These are phyloP conservation scores for Paguma larvata DNA, from an alignment of 2,797 vertebrate genomes.

Conservation along the genomic window DNA sequence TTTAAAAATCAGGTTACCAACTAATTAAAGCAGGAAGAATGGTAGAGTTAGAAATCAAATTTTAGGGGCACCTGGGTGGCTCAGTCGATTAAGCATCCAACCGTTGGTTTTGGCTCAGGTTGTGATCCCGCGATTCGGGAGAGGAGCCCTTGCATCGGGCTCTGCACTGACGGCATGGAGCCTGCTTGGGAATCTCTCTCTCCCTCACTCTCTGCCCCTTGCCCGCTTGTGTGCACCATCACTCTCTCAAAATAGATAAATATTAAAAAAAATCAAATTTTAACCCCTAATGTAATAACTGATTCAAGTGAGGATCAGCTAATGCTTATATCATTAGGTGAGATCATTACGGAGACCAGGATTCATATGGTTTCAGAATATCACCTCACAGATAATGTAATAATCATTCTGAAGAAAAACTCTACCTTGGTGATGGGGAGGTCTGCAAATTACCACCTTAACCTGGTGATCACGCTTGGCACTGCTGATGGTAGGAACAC, in stretches of 20 bases:
- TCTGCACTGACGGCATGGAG: too few species aligned
- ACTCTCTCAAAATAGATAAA: too few species aligned
- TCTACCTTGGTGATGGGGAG: background rate
- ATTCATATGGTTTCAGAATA: background rate
- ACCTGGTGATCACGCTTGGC: background rate
- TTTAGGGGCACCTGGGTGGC: too few species aligned
- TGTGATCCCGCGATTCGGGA: too few species aligned
- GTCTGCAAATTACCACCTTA: background rate
- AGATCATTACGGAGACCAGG: background rate
- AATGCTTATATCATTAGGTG: background rate
- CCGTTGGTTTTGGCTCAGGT: too few species aligned
- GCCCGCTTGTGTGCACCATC: too few species aligned
- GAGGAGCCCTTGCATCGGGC: too few species aligned
- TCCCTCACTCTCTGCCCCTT: too few species aligned
- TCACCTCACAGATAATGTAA: background rate
- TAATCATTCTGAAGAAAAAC: background rate
- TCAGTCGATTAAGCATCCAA: too few species aligned
- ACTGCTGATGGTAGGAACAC: background rate
- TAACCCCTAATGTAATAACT: background rate
- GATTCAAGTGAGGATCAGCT: background rate
- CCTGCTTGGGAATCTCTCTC: too few species aligned
- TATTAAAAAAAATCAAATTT: background rate
- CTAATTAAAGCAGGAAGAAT: background rate
- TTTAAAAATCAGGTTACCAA: background rate
- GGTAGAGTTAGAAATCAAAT: background rate